phyloP scores from a whole-genome alignment of 2,113 vertebrate species.

The Carettochelys insculpta region DNA sequence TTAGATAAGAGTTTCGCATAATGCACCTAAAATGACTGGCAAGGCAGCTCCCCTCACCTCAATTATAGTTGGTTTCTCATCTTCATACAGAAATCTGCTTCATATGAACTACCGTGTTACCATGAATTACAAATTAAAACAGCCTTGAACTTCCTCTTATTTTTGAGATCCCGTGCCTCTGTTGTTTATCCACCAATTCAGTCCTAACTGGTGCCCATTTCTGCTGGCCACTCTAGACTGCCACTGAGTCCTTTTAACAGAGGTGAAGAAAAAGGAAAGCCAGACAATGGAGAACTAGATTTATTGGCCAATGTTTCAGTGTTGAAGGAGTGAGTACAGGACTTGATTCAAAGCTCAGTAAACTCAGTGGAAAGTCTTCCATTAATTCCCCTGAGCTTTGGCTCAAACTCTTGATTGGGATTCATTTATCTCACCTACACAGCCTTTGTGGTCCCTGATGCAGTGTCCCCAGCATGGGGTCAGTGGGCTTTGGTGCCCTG shows the following conservation, averaged over 20 bases:
- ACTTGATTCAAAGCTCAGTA: background rate
- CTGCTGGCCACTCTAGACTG: background rate
- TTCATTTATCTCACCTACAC: background rate
- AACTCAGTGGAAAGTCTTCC: background rate
- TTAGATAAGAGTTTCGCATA: background rate
- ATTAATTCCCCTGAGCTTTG: background rate
- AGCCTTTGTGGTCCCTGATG: background rate
- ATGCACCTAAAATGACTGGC: background rate
- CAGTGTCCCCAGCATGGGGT: background rate
- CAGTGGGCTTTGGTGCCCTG: background rate
- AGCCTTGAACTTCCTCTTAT: background rate
- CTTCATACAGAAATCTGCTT: fast-evolving
- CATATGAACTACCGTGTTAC: fast-evolving
- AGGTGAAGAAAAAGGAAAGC: background rate
- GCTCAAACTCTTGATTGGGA: background rate
- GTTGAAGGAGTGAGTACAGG: background rate
- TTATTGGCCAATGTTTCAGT: background rate
- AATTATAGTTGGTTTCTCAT: fast-evolving
- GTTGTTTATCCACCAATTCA: background rate
- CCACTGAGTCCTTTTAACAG: background rate
- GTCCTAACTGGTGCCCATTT: background rate
- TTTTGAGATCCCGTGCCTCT: background rate
- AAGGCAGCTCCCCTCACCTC: background rate
- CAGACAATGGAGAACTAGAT: background rate
- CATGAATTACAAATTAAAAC: fast-evolving